A percentile compares a stretch with the other conserved stretches of the same genome.
Evolutionary conservation across 2,113 vertebrate genomes (phyloP).

Genomic region (Chionodraco myersi): DNA sequence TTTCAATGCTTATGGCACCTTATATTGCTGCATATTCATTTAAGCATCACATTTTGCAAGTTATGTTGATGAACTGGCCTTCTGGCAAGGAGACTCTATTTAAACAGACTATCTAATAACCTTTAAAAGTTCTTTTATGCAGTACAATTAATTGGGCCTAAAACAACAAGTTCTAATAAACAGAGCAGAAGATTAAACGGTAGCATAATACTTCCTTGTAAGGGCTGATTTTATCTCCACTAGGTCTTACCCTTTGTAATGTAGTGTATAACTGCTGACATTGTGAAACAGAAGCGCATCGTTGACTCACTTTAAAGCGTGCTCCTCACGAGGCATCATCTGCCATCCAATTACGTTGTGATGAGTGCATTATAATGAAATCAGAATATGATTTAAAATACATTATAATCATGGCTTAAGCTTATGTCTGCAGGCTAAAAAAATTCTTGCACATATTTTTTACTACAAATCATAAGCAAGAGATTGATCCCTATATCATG

Average conservation of each 20-base stretch:
- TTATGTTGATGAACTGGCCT: slow-evolving; percentile 13
- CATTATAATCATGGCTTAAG: slow-evolving; percentile 7
- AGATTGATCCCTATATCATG: background rate
- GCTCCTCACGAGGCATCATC: slow-evolving; percentile 19
- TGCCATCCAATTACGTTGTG: slow-evolving; percentile 7
- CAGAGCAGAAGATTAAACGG: slow-evolving; percentile 6
- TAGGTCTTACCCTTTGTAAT: slow-evolving; percentile 27
- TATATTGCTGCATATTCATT: background rate
- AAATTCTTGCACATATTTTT: background rate
- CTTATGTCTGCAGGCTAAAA: background rate
- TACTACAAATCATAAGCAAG: background rate
- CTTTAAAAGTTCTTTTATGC: background rate
- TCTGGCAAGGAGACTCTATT: slow-evolving; percentile 6
- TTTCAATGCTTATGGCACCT: background rate
- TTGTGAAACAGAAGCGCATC: slow-evolving; percentile 15
- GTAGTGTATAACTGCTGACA: slow-evolving; percentile 30
- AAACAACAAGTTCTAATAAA: slow-evolving; percentile 15
- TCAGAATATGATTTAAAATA: slow-evolving; percentile 31
- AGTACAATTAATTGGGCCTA: slow-evolving; percentile 14
- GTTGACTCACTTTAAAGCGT: slow-evolving; percentile 37
- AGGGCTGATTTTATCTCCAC: background rate
- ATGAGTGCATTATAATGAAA: slow-evolving; percentile 47
- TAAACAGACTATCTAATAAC: background rate
- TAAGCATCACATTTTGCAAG: background rate
- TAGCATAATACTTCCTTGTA: slow-evolving; percentile 5